phyloP scores from a whole-genome alignment of 2,888 invertebrate genomes.

The Lutraria lutraria region DNA sequence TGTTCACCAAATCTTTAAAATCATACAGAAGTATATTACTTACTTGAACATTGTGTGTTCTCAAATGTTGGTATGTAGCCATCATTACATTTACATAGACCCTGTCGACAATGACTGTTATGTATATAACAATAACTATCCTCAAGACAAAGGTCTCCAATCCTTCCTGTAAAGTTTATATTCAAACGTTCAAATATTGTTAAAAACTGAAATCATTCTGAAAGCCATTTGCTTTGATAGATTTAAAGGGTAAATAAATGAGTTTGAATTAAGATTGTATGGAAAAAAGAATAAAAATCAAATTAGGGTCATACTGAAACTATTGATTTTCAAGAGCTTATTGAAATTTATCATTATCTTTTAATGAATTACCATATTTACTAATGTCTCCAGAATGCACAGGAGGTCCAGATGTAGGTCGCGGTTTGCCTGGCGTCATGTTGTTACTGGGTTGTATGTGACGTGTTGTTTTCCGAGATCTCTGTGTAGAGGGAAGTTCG shows the following conservation, averaged over 20 bases:
- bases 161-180: slow-evolving; percentile 89
- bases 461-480: slow-evolving; percentile 79
- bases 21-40: not conserved
- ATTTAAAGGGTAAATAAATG: too few relatives aligned
- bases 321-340: too few relatives aligned
- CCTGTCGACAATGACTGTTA: slow-evolving; percentile 91
- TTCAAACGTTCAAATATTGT: slow-evolving; percentile 18
- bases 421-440: slow-evolving; percentile 58
- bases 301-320: too few relatives aligned
- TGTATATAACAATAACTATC: slow-evolving; percentile 90
- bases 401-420: slow-evolving; percentile 54
- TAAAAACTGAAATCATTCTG: not conserved
- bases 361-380: slow-evolving; percentile 19
- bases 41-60: slow-evolving; percentile 89
- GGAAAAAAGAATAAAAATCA: too few relatives aligned
- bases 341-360: too few relatives aligned
- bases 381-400: slow-evolving; percentile 10
- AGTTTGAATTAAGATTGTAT: too few relatives aligned
- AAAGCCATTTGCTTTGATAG: too few relatives aligned
- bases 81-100: slow-evolving; percentile 92
- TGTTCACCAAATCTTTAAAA: too few relatives aligned
- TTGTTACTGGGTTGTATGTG: slow-evolving; percentile 67
- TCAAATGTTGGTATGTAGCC: slow-evolving; percentile 90
- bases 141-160: slow-evolving; percentile 93
- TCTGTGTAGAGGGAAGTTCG: slow-evolving; percentile 73